Percentiles rank a stretch among this genome's conserved stretches.
Conservation (phyloP, 2,888 invertebrate genomes). For the Clostera curtula region DNA sequence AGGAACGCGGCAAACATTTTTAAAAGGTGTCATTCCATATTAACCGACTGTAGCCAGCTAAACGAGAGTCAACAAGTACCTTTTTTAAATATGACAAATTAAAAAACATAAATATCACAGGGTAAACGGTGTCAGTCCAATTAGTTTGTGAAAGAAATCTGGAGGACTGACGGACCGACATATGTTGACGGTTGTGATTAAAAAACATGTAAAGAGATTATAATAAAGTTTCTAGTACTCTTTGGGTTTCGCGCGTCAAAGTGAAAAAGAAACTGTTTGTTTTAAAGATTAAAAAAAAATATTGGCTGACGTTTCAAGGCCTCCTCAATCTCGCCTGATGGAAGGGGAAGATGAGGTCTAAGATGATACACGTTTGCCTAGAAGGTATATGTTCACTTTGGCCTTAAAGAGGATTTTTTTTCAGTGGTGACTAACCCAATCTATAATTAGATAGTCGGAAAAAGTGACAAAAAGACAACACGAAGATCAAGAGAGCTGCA, state of each 20-base stretch:
- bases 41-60: slow-evolving; percentile 34
- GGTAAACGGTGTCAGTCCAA: slow-evolving; percentile 64
- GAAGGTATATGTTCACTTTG: no score
- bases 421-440: no score
- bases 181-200: slow-evolving; percentile 49
- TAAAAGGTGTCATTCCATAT: slow-evolving; percentile 46
- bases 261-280: slow-evolving; percentile 10
- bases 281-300: no score
- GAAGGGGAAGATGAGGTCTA: no score
- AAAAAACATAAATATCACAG: slow-evolving; percentile 40
- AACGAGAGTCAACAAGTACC: slow-evolving; percentile 37
- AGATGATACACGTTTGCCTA: no score
- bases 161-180: slow-evolving; percentile 55
- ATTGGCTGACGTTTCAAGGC: no score
- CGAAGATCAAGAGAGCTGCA: no score
- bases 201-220: slow-evolving; percentile 35
- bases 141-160: slow-evolving; percentile 65
- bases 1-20: slow-evolving; percentile 15
- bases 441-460: no score
- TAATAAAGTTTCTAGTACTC: slow-evolving; percentile 22
- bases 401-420: no score
- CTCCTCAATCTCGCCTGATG: no score
- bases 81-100: slow-evolving; percentile 46
- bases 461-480: no score
- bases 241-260: slow-evolving; percentile 8